A percentile compares a stretch with the other conserved stretches of the same genome.
Evolutionary conservation across 2,888 invertebrate species (phyloP).

Genomic region (Pristionchus entomophagus): DNA sequence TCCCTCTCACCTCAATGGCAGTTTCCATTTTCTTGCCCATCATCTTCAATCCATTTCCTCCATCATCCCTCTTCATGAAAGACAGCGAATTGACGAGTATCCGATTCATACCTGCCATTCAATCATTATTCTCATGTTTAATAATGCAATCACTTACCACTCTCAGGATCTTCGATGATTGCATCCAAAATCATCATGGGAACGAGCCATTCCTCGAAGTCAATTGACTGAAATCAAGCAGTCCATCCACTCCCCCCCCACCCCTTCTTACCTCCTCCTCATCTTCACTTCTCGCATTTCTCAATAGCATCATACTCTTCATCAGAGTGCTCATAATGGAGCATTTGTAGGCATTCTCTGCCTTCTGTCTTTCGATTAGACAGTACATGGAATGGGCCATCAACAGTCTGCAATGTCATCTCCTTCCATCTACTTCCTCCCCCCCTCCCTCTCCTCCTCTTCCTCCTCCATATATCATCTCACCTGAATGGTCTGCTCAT

Average conservation of each 20-base stretch:
- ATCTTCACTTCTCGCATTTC: background rate
- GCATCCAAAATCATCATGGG: constrained; percentile 11
- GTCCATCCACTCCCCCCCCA: background rate
- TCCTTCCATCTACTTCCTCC: no score
- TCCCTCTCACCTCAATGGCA: constrained; percentile 33
- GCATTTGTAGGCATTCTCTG: constrained; percentile 9
- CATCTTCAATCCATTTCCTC: background rate
- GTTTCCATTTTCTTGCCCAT: constrained; percentile 35
- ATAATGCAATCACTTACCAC: background rate
- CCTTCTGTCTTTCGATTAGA: constrained; percentile 27
- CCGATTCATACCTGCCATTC: background rate
- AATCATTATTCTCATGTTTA: background rate
- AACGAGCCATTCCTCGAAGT: constrained; percentile 22
- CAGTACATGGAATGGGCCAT: constrained; percentile 30
- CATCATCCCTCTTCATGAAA: background rate
- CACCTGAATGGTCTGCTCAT: background rate
- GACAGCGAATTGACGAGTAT: background rate
- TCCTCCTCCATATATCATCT: background rate
- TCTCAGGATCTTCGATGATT: constrained; percentile 39
- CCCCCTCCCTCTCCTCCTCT: background rate
- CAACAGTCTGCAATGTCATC: background rate
- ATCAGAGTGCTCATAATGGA: constrained; percentile 24
- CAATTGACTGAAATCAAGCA: background rate
- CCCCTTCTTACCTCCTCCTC: background rate
- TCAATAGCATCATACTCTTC: background rate